Evolutionary conservation across 2,797 vertebrate genomes (phyloP), one percentile per base, ranked within the genome.

Genomic region (Taenioides sp.): DNA sequence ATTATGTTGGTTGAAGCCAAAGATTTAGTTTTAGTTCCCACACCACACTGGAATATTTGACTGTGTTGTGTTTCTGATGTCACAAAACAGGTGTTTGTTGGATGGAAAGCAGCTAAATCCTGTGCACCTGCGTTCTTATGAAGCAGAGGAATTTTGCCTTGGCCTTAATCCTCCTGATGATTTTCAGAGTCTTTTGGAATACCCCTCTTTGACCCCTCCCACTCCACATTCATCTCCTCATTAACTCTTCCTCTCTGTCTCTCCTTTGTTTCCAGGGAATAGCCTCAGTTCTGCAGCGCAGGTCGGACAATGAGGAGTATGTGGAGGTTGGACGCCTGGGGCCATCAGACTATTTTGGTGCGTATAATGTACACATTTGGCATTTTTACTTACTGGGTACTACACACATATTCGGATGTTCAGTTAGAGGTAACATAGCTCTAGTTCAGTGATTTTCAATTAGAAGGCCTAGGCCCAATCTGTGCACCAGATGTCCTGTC

Each of bases 321-420:
- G 92, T 98, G 0, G 97, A 98, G 76, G 97, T 98, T 1, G 97
- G 97, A 47, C 95, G 97, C 40, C 96, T 99, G 0, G 97, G 97
- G 67, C 97, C 96, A 5, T 98, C 97, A 0, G 97, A 99, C 92
- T 99, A 98, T 90, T 99, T 99, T 62, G 97, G 97, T 98, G 89
- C 96, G 96, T 85, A 71, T 40, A 10, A 7, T 23, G 11, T 37
- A 43, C 23, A 59, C 7, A 62, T 37, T 14, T 25, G 34, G 5
- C 14, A 60, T n/a, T 34, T 62, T 61, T 31, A 34, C 14, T 47
- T 47, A 57, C 54, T 57, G 54, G 5, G 14, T 59, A 16, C 9
- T 37, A 16, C 2, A 12, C 17, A 7, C 16, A 17, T 31, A 27
- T 58, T 58, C 22, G 22, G 43, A 4, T 47, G 43, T 3, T 47